Evolutionary conservation across 2,113 vertebrate species (phyloP), one percentile per base, ranked within the genome.

Genomic region (Sinocyclocheilus anophthalmus): DNA sequence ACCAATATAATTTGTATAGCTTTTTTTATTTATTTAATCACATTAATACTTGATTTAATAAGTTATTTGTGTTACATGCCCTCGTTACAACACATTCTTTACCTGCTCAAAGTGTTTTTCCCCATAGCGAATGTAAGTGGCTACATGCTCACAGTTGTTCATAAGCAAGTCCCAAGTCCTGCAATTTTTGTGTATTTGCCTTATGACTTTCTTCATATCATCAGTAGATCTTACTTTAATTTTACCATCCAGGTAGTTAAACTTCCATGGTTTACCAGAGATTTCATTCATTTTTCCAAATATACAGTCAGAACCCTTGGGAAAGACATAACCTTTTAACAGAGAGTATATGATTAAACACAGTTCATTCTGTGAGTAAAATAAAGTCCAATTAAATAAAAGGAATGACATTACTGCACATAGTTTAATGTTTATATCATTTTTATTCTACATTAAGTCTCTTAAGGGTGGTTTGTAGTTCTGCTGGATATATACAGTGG

Each of bases 21-120:
- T 53, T 30, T 67, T 14, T 14, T 67, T 30, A 67, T 14, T 30
- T 67, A 67, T 69, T 33, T 33, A 69, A 16, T 69, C 14, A 61
- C 53, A 55, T 55, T 55, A 61, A 61, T 61, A 22, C 48, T 50
- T 59, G 55, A 11, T 30, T 67, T 11, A 12, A 26, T 24, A 5
- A 26, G 24, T 3, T 50, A 42, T 5, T 39, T 42, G 48, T 50
- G 48, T 3, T 50, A 50, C 48, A 50, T 50, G 12, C 3, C 12
- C 24, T 67, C 24, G 12, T 30, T 67, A 63, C 61, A 10, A 63
- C 61, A 63, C n/a, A 63, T 67, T 67, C 63, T 14, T 6, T 69
- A 69, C 65, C 65, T 69, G 65, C 14, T 69, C 26, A 69, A 69
- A 69, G 65, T 69, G 65, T 69, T 69, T 69, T 69, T 69, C 65